Base-by-base conservation (phyloP, 37 sponge, comb jelly and placozoan genomes). In the Ianthella basta region DNA sequence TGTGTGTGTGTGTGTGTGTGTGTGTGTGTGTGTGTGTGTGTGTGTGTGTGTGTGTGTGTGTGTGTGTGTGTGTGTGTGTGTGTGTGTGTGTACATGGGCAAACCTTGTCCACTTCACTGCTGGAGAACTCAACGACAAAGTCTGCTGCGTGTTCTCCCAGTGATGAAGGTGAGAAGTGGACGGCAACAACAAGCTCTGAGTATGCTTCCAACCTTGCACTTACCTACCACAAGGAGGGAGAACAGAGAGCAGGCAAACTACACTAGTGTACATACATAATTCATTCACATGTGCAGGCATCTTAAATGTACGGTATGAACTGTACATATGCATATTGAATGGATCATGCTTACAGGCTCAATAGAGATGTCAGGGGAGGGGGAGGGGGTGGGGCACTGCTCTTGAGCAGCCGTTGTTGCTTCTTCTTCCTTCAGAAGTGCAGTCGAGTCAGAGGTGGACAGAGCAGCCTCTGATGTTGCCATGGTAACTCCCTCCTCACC, bases 81-180 rank as follows among this genome's bases (percentile, higher is more conserved):
- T n/a, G n/a, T n/a, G n/a, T n/a, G n/a, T n/a, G n/a, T n/a, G n/a
- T n/a, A n/a, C n/a, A n/a, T 54, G 39, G 1, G 73, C 56, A 12
- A 2, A 88, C 88, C 59, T 73, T 66, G 57, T 72, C 72, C 53
- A 40, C 57, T 72, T n/a, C 72, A 25, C 36, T 23, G 15, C 77
- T 4, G 4, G 72, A 70, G 25, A 72, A 83, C 20, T 56, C 84
- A 21, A 83, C 21, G 14, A 25, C 20, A 33, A 44, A 74, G 15
- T 21, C 4, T 32, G 19, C 39, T 33, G 19, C n/a, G 4, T 29
- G 41, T 1, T 72, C 50, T 10, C 84, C 72, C 5, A 55, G 35
- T 38, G 55, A 33, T 23, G 18, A 15, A 37, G 84, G 84, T 25
- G 54, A 32, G 53, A 83, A 83, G 29, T 15, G 35, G 27, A 83